A percentile compares a stretch with the other conserved stretches of the same genome.
Conservation (phyloP, 2,797 vertebrate species). For the Oreonectes daqikongensis region DNA sequence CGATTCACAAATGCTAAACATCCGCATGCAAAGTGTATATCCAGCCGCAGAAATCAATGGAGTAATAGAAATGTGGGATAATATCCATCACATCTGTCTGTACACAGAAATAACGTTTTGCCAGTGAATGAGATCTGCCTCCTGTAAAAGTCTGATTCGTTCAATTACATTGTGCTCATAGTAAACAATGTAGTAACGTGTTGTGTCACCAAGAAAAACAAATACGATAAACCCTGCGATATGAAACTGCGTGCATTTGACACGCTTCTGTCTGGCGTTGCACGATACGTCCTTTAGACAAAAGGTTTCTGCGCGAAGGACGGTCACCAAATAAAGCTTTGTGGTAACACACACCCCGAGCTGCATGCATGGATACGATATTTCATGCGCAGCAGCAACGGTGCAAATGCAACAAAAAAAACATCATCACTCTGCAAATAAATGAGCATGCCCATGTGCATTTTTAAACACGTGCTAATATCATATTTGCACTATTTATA, state of each 20-base stretch:
- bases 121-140: not conserved
- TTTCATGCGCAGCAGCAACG: conserved; percentile 38
- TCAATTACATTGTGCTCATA: conserved; percentile 43
- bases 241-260: not conserved
- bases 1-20: conserved; percentile 5
- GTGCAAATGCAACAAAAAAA: not conserved
- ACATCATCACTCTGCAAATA: not conserved
- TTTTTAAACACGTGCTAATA: not conserved
- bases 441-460: conserved; percentile 7
- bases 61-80: not conserved
- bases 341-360: conserved; percentile 72
- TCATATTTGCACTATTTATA: not conserved
- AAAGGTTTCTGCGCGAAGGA: conserved; percentile 66
- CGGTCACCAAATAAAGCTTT: conserved; percentile 75
- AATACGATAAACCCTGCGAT: not conserved
- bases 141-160: conserved; percentile 34
- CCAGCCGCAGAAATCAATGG: not conserved
- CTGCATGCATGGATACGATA: conserved; percentile 23
- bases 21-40: not conserved
- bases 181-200: conserved; percentile 53
- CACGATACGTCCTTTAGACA: conserved; percentile 60
- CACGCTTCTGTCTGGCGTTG: conserved; percentile 25
- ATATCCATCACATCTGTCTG: not conserved
- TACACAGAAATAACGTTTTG: not conserved
- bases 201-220: conserved; percentile 2